Evolutionary conservation across 2,113 vertebrate genomes (phyloP).

Genomic region (Loxodonta africana): DNA sequence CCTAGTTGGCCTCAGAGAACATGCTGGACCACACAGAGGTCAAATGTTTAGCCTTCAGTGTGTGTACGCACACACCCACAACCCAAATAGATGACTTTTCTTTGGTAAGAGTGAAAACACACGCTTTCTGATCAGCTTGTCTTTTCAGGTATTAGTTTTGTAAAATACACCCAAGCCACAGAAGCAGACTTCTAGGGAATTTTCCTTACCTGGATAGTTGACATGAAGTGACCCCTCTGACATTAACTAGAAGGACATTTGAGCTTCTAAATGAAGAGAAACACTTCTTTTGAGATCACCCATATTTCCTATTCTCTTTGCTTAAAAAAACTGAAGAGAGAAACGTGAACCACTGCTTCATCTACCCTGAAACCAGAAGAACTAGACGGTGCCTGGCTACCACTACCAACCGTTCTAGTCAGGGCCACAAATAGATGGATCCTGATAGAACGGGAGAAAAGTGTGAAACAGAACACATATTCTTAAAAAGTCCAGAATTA

Average conservation of each 20-base stretch:
- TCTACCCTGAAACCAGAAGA: neutral
- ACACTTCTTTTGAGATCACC: neutral
- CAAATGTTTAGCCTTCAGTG: neutral
- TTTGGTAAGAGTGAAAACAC: neutral
- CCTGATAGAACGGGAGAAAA: neutral
- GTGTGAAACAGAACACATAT: neutral
- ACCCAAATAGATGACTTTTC: neutral
- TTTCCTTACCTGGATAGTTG: neutral
- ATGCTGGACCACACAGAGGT: too few relatives aligned
- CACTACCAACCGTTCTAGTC: neutral
- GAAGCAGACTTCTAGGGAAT: neutral
- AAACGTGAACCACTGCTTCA: neutral
- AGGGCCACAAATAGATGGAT: neutral
- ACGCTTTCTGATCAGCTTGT: accelerated
- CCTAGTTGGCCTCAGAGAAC: neutral
- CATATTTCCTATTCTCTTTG: neutral
- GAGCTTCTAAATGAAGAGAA: neutral
- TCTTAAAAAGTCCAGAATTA: neutral
- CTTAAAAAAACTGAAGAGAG: neutral
- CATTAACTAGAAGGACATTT: neutral
- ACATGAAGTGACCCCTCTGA: neutral
- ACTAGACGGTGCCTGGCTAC: neutral
- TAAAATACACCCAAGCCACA: neutral
- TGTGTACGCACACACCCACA: accelerated
- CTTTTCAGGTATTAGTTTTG: neutral